phyloP scores from a whole-genome alignment of 92 coral and sea anemone species.

The Siderastrea radians region DNA sequence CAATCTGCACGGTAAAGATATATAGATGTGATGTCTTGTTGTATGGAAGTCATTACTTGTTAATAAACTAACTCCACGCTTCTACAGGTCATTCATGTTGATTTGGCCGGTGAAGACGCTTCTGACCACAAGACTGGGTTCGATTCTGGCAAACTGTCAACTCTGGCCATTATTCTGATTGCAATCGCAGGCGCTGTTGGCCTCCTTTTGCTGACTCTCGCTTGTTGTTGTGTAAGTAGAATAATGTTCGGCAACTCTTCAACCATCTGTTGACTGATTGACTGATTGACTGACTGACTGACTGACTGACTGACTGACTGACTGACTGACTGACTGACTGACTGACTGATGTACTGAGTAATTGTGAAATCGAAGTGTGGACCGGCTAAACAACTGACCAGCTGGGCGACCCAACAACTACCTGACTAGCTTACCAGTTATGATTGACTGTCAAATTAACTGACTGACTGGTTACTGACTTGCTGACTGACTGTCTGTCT shows the following conservation, averaged over 20 bases:
- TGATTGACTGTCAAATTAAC: not conserved
- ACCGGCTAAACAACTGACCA: not conserved
- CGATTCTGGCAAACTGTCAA: conserved; percentile 51
- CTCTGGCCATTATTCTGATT: conserved; percentile 78
- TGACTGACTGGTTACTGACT: not conserved
- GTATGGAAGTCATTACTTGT: too few species aligned
- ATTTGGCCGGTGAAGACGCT: conserved; percentile 25
- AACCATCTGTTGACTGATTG: not conserved
- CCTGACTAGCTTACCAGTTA: too few species aligned
- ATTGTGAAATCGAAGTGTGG: too few species aligned
- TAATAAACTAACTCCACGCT: not conserved
- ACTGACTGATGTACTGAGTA: not conserved
- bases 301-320: not conserved
- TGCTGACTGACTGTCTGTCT: not conserved
- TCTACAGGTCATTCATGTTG: conserved; percentile 37
- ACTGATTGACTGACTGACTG: not conserved
- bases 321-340: not conserved
- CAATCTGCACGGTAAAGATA: too few species aligned
- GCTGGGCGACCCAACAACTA: not conserved
- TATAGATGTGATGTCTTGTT: too few species aligned
- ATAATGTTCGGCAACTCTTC: not conserved
- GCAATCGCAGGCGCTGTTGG: conserved; percentile 76
- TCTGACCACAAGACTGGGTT: not conserved
- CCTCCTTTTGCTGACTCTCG: conserved; percentile 72
- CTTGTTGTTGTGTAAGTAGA: conserved; percentile 83